Conservation (phyloP, 2,797 vertebrate species). For the Tapera naevia region DNA sequence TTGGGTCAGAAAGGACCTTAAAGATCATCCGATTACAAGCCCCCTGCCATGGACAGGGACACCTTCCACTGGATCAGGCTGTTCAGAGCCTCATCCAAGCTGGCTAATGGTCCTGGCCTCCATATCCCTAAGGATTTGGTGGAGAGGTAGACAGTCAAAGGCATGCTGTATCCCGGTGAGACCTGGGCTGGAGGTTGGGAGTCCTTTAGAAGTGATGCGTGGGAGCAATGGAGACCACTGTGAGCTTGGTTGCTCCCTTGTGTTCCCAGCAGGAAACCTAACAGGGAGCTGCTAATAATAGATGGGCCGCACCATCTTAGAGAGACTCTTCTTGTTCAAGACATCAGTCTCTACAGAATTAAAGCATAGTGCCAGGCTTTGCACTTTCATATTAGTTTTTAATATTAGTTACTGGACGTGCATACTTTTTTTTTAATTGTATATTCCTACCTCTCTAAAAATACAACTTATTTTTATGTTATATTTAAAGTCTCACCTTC, state of each 20-base stretch:
- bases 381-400: background rate
- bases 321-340: background rate
- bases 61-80: too few species aligned
- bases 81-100: too few species aligned
- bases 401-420: background rate
- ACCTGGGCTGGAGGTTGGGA: accelerated
- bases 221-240: background rate
- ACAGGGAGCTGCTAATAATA: background rate
- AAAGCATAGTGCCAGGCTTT: too few species aligned
- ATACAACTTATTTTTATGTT: background rate
- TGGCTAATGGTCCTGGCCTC: accelerated
- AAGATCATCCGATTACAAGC: too few species aligned
- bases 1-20: too few species aligned
- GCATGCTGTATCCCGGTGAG: accelerated
- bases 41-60: too few species aligned
- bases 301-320: background rate
- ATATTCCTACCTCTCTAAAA: background rate
- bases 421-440: background rate
- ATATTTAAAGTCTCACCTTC: background rate
- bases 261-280: background rate
- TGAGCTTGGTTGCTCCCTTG: accelerated
- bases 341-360: background rate
- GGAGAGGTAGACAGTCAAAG: background rate
- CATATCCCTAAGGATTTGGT: background rate
- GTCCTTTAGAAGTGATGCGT: accelerated